Evolutionary conservation across 2,113 vertebrate species (phyloP), one percentile per base, ranked within the genome.

Genomic region (Ceuthmochares aereus): DNA sequence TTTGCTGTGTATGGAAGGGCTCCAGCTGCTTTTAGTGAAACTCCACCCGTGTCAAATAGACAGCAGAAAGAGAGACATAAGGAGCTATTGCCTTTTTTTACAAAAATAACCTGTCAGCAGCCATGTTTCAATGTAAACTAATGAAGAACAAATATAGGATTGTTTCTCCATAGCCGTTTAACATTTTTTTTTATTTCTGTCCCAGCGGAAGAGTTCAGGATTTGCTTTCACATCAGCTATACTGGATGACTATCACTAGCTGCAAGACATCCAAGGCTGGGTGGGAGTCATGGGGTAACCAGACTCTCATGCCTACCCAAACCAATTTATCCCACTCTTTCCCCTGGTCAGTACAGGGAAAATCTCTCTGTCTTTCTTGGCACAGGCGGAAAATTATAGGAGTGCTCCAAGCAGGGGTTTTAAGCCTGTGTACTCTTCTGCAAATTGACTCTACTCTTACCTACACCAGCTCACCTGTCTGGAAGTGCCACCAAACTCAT

Each of bases 1-100:
- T 84, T 94, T 95, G 88, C 92, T 95, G 40, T 56, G 25, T 12
- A 52, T 92, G 92, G 92, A 95, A 88, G 27, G 27, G 64, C 55
- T 94, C 93, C 86, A 92, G 90, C 60, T 3, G 2, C 45, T 70
- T 76, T 54, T 69, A 64, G 36, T 47, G 56, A 49, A 76, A 82
- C 64, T 90, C 90, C 93, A 89, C 83, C 83, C 92, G 54, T 81
- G 62, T 22, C 51, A 66, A 89, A 64, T 13, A 75, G 69, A 26
- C 40, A 78, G 76, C 59, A 76, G 89, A 72, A 70, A 0, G 0
- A 80, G 82, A 45, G 67, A 54, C 67, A 87, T 14, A 69, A 62
- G 1, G 11, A 89, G 34, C 14, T 70, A 68, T 86, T 70, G 72
- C 47, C 22, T 87, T 93, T 86, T 40, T 89, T 47, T 42, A 58